Evolutionary conservation across 2,888 invertebrate species (phyloP), one percentile per base, ranked within the genome.

Genomic region (Nowickia ferox): DNA sequence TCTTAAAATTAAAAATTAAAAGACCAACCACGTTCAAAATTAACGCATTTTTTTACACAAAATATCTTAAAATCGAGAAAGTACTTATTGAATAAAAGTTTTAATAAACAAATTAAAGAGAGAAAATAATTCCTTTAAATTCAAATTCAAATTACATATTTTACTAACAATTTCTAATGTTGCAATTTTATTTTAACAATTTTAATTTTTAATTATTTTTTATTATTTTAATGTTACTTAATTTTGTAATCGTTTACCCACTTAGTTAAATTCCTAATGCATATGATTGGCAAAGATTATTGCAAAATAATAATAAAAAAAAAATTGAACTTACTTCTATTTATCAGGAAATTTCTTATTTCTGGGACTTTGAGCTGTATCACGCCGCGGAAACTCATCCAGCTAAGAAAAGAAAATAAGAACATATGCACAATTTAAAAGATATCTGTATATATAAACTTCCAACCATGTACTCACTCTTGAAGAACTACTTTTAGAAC

Each of bases 311-410:
- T 30, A 30, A n/a, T n/a, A 5, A 30, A 30, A 30, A 38, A 44
- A 53, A 44, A 59, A 2, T 30, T 42, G 13, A 10, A 72, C 72
- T 78, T 84, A 87, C 59, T 87, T 86, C 19, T 91, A 89, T 87
- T 89, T 88, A 84, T 91, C 91, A 86, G 91, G 91, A 83, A 91
- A 91, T 87, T 90, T 90, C 51, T 89, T 90, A 88, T 88, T 90
- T 84, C 90, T 89, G 76, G 90, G 89, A 89, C 90, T 91, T 61
- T 90, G 89, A 53, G 89, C 87, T 57, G 88, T 89, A 87, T 92
- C 92, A 63, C 92, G 92, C 22, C 92, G 90, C 5, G 92, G 92
- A 77, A 92, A 92, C 80, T 92, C 92, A 71, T 91, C 92, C 88
- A 88, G 53, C 91, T 92, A 79, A 75, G 87, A 11, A 19, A 44